Conservation (phyloP, 1,140 invertebrate genomes). For the Trissolcus basalis region DNA sequence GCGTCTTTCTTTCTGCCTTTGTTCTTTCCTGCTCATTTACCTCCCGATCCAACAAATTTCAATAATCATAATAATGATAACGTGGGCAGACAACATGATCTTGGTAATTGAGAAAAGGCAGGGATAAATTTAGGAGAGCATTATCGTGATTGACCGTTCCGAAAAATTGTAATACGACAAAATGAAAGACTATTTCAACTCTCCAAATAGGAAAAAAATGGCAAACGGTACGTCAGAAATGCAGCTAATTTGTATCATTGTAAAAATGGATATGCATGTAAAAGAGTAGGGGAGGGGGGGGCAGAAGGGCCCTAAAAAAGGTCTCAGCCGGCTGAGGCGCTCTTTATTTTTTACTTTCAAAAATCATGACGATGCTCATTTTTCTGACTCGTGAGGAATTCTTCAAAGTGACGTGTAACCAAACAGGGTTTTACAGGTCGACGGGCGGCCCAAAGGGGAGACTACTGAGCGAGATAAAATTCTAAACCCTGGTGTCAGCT, state of each 20-base stretch:
- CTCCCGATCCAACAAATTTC: constrained; percentile 66
- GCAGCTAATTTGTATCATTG: constrained; percentile 52
- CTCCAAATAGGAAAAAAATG: constrained; percentile 25
- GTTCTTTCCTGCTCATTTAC: constrained; percentile 54
- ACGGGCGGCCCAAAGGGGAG: constrained; percentile 40
- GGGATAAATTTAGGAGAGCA: constrained; percentile 50
- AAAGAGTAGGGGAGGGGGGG: constrained; percentile 17
- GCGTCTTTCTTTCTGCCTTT: constrained; percentile 46
- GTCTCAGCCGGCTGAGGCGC: constrained; percentile 46
- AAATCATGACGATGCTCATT: constrained; percentile 78
- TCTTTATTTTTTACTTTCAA: constrained; percentile 77
- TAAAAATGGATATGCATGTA: constrained; percentile 46
- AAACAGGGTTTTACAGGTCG: constrained; percentile 67
- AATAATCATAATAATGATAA: constrained; percentile 73
- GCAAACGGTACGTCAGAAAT: constrained; percentile 35
- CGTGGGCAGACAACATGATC: constrained; percentile 49
- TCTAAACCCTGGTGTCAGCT: constrained; percentile 32
- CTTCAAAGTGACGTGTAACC: constrained; percentile 75
- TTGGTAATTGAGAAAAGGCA: constrained; percentile 44
- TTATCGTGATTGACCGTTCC: constrained; percentile 43
- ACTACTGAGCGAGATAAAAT: constrained; percentile 51
- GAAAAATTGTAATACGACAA: constrained; percentile 52
- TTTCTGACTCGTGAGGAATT: constrained; percentile 77
- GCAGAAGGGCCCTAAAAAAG: constrained; percentile 53
- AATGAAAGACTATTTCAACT: constrained; percentile 33